Conservation (phyloP, 2,113 vertebrate genomes). For the Madoqua kirkii region DNA sequence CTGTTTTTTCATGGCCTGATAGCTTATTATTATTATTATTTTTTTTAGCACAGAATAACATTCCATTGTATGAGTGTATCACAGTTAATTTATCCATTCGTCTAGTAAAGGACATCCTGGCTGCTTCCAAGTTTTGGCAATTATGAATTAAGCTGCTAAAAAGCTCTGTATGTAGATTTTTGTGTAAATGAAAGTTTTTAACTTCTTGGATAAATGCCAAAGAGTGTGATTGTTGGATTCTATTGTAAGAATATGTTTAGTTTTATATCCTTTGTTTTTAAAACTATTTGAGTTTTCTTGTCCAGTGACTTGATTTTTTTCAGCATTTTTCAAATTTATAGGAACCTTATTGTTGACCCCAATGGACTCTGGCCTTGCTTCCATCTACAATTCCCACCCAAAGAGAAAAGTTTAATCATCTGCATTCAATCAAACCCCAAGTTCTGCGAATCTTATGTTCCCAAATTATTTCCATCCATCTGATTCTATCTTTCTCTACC, state of each 20-base stretch:
- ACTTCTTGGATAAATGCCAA: not conserved
- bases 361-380: not conserved
- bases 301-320: not conserved
- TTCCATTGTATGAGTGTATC: not conserved
- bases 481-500: not conserved
- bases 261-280: not conserved
- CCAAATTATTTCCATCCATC: not conserved
- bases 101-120: not conserved
- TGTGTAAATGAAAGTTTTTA: not conserved
- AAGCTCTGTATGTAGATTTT: not conserved
- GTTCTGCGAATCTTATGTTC: not conserved
- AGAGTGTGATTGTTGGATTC: not conserved
- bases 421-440: not conserved
- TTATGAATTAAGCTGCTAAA: not conserved
- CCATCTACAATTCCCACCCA: fast-evolving
- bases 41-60: not conserved
- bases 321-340: not conserved
- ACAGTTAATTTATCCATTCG: not conserved
- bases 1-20: not conserved
- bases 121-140: not conserved
- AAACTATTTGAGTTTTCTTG: not conserved
- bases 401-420: not conserved
- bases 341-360: fast-evolving
- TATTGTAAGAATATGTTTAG: not conserved
- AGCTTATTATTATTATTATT: not conserved